Base-by-base conservation (phyloP, 37 sponge, comb jelly and placozoan genomes). In the Axinella damicornis region DNA sequence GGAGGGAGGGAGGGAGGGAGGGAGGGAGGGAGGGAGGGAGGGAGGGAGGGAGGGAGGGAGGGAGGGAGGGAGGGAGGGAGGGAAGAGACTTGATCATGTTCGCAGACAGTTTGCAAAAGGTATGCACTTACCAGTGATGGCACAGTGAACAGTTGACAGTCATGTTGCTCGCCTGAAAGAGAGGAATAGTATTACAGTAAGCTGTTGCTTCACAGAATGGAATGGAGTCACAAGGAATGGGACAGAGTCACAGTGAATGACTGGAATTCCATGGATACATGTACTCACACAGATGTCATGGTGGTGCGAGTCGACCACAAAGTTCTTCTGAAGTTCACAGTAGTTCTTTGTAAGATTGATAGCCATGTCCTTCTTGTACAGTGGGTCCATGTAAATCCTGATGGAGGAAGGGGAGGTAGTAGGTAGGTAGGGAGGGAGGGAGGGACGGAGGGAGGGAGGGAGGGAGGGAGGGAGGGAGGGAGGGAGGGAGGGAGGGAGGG, bases 41-140 rank as follows among this genome's bases (percentile, higher is more conserved):
- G 39, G 71, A 39, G 79, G 18, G 65, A 22, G 65, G 25, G 25
- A 14, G 58, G 15, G n/a, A 35, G 36, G 53, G 21, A 18, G 69
- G 39, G 76, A 46, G 46, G 9, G 46, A 9, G 46, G 9, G 46
- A 9, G 46, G 9, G 46, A 46, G 40, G 74, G 6, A 19, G 53
- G 15, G 54, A 69, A 17, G 54, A 46, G 46, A 46, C 46, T 46
- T 9, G 6, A 46, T 46, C 46, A 46, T 46, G 46, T 12, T 46
- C 46, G 6, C 25, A 72, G 59, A 30, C 22, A 46, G 40, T 75
- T n/a, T n/a, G n/a, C n/a, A n/a, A n/a, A n/a, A n/a, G n/a, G n/a
- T n/a, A n/a, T n/a, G n/a, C 1, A 61, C 95, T 84, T 69, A 94
- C 95, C 86, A 94, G 69, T 12, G 95, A 91, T 20, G 91, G 91